Percentiles rank a stretch among this genome's conserved stretches.
phyloP scores from a whole-genome alignment of 2,888 invertebrate genomes.

The Rhamnusium bicolor region DNA sequence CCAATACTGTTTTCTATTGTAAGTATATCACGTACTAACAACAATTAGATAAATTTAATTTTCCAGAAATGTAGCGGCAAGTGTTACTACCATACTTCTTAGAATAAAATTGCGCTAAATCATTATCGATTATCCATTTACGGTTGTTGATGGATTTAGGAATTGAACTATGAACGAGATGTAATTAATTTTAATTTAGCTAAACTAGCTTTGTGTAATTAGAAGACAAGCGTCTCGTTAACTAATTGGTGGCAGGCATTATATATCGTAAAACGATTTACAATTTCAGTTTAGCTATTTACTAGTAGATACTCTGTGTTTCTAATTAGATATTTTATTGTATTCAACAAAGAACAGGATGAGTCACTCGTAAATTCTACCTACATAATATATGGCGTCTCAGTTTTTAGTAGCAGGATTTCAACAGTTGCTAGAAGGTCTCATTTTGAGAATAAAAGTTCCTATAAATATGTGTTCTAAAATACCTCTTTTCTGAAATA shows the following conservation, averaged over 20 bases:
- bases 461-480: too few relatives aligned
- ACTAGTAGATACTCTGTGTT: neutral
- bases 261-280: constrained; percentile 20
- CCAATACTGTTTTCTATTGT: neutral
- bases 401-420: too few relatives aligned
- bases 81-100: constrained; percentile 17
- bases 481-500: too few relatives aligned
- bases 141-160: constrained; percentile 41
- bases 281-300: neutral
- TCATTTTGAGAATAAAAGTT: too few relatives aligned
- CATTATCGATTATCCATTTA: constrained; percentile 39
- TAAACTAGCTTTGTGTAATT: constrained; percentile 46
- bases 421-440: too few relatives aligned
- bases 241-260: constrained; percentile 38
- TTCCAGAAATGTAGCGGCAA: neutral
- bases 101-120: constrained; percentile 28
- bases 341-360: neutral
- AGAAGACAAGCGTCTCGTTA: constrained; percentile 42
- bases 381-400: neutral
- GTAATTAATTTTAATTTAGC: constrained; percentile 49
- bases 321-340: constrained; percentile 21
- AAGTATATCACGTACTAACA: neutral
- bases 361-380: neutral
- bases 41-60: constrained; percentile 8
- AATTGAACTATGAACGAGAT: constrained; percentile 42